Base-by-base conservation (phyloP, 2,888 invertebrate species). In the Pristionchus fissidentatus region DNA sequence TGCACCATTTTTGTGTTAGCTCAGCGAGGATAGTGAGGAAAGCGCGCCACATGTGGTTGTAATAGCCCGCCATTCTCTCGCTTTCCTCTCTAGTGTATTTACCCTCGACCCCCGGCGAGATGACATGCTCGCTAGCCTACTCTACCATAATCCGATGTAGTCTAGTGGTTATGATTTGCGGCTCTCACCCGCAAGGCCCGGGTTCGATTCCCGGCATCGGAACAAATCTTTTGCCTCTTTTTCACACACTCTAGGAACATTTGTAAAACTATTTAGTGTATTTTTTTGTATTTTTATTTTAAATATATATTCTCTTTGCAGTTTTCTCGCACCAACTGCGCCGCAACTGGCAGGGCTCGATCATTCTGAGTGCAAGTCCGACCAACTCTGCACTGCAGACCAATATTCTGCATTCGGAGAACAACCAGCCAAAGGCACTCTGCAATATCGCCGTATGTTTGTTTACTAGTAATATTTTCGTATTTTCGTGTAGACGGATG, bases 391-490 rank as follows among this genome's bases (percentile, higher is more conserved):
- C 88, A 8, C 83, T 92, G 46, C 88, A 89, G 7, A 90, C 92
- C 19, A 90, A 90, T 26, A 87, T 92, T 66, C 88, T 92, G 19
- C 88, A 89, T 70, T 89, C 90, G 35, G 90, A 92, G 83, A 88
- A 90, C 79, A 90, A 90, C 79, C 91, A 89, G 78, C 90, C 91
- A 26, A 90, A 92, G 80, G 90, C 88, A 15, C 86, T 90, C 41
- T 87, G 86, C 77, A 90, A 87, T 79, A 81, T 92, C 32, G 91
- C 91, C 29, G 90, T 90, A 41, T 43, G 85, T 84, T 77, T 77
- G 62, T 62, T 26, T 49, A n/a, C 41, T 46, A 52, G 19, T 57
- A 15, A 26, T 78, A 19, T 7, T 43, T 73, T 73, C 66, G 43
- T 57, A 13, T 57, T 57, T 46, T 57, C 57, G 26, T 52, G 22